Percentiles rank a stretch among this genome's conserved stretches.
Conservation (phyloP, 2,113 vertebrate species). For the Burhinus oedicnemus region DNA sequence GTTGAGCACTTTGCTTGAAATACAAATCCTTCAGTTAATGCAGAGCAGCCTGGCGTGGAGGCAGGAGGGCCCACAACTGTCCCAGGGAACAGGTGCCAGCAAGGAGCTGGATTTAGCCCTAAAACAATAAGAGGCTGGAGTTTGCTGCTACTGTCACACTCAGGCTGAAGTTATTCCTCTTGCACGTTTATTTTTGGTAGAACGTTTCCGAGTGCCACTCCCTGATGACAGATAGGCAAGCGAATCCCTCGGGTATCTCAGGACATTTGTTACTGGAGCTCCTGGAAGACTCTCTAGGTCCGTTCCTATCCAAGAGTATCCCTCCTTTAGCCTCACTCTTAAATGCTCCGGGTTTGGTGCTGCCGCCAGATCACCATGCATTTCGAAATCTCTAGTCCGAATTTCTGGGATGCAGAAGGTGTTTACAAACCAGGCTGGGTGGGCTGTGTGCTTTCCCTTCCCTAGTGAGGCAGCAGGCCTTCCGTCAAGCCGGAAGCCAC, state of each 20-base stretch:
- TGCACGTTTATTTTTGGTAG: slow-evolving; percentile 7
- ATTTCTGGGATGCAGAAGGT: not conserved
- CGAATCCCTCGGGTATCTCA: not conserved
- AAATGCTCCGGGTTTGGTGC: not conserved
- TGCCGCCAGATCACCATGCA: rapidly evolving
- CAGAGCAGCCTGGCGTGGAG: not conserved
- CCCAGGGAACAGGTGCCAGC: slow-evolving; percentile 2
- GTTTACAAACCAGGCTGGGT: not conserved
- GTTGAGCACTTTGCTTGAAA: not conserved
- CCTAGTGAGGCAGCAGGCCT: not conserved
- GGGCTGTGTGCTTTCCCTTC: not conserved
- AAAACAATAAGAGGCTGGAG: not conserved
- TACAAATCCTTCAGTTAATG: not conserved
- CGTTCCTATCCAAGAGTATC: not conserved
- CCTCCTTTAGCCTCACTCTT: not conserved
- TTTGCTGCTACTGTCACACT: not conserved
- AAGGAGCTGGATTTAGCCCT: not conserved
- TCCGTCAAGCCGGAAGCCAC: not conserved
- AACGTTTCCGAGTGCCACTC: not conserved
- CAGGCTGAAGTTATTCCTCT: not conserved
- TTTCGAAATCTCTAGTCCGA: not conserved
- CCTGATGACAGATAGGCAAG: slow-evolving; percentile 17
- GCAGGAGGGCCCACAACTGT: not conserved
- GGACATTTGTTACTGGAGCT: not conserved
- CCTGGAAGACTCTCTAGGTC: not conserved